Evolutionary conservation across 2,888 invertebrate species (phyloP), one percentile per base, ranked within the genome.

Genomic region (Spisula solida): DNA sequence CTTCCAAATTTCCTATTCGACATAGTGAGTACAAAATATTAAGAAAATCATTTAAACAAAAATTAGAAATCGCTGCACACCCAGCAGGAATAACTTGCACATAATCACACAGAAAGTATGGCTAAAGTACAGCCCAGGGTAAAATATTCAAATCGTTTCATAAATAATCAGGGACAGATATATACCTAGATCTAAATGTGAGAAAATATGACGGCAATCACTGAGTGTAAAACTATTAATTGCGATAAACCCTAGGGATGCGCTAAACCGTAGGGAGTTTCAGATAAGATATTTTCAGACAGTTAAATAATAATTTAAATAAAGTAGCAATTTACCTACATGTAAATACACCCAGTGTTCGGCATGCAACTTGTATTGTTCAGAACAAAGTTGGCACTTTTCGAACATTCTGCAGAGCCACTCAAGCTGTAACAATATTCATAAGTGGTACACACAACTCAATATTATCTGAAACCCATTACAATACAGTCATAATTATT

Each of bases 1-100:
- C 75, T 25, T 75, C 34, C 6, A 18, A 75, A 75, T 75, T 34
- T 18, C 29, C 34, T 75, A 4, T 6, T 34, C 31, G 18, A 75
- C 34, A 18, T 34, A 6, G 34, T 31, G 31, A 75, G 75, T 75
- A 75, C 75, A 18, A 34, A 75, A 75, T 75, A 75, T 34, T 75
- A 75, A 75, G 75, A 75, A 75, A 34, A 75, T 75, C 75, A 34
- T 31, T 75, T 34, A 75, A 75, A 75, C 16, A 75, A 31, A 75
- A 10, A 34, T 34, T 75, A 75, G 14, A 75, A 75, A 75, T 75
- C 14, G 75, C 31, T 34, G 75, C 34, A 75, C 20, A 75, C 75
- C 31, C 75, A 75, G 75, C 75, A 31, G 75, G 75, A 75, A 18
- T 75, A 18, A 18, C 75, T 41, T 41, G 8, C 41, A 41, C 2